Evolutionary conservation across 2,113 vertebrate species (phyloP).

Genomic region (Holacanthus passer): DNA sequence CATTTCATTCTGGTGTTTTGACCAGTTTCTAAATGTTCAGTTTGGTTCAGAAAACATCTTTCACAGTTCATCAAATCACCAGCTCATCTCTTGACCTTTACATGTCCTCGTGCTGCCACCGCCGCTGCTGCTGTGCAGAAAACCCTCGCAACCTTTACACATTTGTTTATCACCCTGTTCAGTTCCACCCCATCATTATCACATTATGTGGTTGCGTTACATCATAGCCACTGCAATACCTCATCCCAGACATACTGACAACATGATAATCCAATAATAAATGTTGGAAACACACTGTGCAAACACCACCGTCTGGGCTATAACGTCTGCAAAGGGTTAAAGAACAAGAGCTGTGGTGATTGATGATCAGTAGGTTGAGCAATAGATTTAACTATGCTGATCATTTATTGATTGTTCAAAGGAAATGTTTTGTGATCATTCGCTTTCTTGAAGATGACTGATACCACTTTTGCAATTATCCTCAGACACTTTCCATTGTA

Average conservation of each 20-base stretch:
- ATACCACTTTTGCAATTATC: too few relatives aligned
- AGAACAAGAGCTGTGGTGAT: background rate
- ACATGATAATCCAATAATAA: constrained; percentile 53
- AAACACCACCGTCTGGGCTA: constrained; percentile 14
- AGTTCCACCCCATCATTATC: constrained; percentile 55
- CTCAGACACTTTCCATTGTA: too few relatives aligned
- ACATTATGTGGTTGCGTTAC: constrained; percentile 65
- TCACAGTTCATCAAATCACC: constrained; percentile 32
- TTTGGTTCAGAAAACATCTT: constrained; percentile 9
- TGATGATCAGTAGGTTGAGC: background rate
- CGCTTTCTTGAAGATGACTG: background rate
- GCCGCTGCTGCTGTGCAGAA: constrained; percentile 23
- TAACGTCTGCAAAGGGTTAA: background rate
- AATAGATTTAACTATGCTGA: background rate
- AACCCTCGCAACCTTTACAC: constrained; percentile 19
- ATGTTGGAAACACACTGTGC: constrained; percentile 13
- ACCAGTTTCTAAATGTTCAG: background rate
- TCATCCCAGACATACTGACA: constrained; percentile 57
- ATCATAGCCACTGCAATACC: constrained; percentile 46
- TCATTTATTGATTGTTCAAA: background rate
- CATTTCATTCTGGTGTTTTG: background rate
- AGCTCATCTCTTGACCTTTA: constrained; percentile 55
- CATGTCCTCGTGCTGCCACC: constrained; percentile 7
- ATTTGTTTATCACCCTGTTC: constrained; percentile 50
- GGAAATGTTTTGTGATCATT: background rate